Conservation (phyloP, 2,888 invertebrate genomes). For the Orthonychiurus folsomi region DNA sequence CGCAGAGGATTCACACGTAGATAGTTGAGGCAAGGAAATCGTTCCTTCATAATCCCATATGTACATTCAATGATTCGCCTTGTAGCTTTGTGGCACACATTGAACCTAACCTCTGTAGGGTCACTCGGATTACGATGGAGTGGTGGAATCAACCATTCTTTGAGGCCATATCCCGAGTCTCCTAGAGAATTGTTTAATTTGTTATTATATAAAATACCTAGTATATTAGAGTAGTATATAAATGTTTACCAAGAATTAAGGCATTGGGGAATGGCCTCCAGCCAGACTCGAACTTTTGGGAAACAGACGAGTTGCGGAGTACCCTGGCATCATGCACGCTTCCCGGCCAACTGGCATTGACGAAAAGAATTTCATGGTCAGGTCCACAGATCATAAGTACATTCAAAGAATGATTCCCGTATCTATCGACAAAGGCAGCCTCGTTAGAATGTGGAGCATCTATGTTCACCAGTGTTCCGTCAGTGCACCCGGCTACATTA, state of each 20-base stretch:
- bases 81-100: slow-evolving; percentile 12
- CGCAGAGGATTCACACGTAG: slow-evolving; percentile 7
- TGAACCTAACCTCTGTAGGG: slow-evolving; percentile 5
- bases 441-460: slow-evolving; percentile 22
- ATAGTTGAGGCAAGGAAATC: slow-evolving; percentile 15
- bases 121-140: not conserved
- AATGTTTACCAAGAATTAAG: slow-evolving; percentile 21
- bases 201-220: not conserved
- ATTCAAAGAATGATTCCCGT: slow-evolving; percentile 30
- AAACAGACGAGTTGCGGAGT: slow-evolving; percentile 18
- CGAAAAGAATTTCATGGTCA: slow-evolving; percentile 18
- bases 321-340: slow-evolving; percentile 25
- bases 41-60: slow-evolving; percentile 13
- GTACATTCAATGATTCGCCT: slow-evolving; percentile 13
- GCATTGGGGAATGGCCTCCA: slow-evolving; percentile 30
- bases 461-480: slow-evolving; percentile 22
- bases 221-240: not conserved
- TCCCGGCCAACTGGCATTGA: slow-evolving; percentile 22
- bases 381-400: slow-evolving; percentile 25
- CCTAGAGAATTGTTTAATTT: slow-evolving; percentile 6
- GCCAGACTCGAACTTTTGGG: slow-evolving; percentile 15
- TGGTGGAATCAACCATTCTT: slow-evolving; percentile 12
- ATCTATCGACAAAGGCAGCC: slow-evolving; percentile 20
- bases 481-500: slow-evolving; percentile 20
- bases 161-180: slow-evolving; percentile 11